These are phyloP conservation scores for Scaptodrosophila latifasciaeformis DNA, from an alignment of 2,888 invertebrate species.

Conservation along the genomic window DNA sequence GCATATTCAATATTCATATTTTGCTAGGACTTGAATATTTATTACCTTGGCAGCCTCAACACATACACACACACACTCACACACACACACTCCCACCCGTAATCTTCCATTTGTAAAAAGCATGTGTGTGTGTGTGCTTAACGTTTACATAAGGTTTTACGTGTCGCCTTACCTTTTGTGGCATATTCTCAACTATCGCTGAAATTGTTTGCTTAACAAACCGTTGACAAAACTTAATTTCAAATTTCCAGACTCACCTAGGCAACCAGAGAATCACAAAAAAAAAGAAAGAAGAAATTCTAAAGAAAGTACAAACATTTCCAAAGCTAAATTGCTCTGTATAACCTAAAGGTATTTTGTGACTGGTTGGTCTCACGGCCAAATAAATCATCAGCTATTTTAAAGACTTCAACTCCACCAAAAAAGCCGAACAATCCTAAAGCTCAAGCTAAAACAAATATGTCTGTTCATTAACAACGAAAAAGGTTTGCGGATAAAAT, in stretches of 20 bases:
- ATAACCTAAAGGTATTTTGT: constrained; percentile 27
- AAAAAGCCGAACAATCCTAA: no score
- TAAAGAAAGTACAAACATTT: constrained; percentile 9
- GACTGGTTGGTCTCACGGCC: no score
- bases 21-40: constrained; percentile 51
- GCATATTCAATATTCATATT: constrained; percentile 66
- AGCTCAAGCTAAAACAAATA: no score
- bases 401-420: no score
- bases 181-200: constrained; percentile 37
- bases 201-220: constrained; percentile 56
- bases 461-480: no score
- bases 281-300: no score
- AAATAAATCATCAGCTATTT: no score
- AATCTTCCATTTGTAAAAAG: constrained; percentile 26
- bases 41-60: constrained; percentile 36
- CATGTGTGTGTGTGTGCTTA: background rate
- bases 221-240: constrained; percentile 42
- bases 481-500: no score
- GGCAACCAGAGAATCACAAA: background rate
- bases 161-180: constrained; percentile 38
- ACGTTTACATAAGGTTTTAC: no score
- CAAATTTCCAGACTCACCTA: constrained; percentile 20
- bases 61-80: constrained; percentile 15
- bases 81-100: constrained; percentile 3
- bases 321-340: constrained; percentile 36